Evolutionary conservation across 1,140 invertebrate species (phyloP), one percentile per base, ranked within the genome.

Genomic region (Ips typographus): DNA sequence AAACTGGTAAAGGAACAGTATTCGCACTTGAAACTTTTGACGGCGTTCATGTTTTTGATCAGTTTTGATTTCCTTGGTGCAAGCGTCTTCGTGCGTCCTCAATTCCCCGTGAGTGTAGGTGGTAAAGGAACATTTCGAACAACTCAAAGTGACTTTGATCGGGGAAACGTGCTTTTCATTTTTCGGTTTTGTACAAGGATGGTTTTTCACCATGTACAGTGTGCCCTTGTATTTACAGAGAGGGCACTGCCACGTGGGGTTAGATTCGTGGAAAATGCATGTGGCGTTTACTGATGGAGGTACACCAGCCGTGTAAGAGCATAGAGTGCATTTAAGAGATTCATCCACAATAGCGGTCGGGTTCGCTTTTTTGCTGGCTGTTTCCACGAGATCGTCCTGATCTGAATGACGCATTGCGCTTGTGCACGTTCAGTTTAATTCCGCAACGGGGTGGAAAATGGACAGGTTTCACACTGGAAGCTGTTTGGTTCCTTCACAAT

Each of bases 1-100:
- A 51, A 64, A 55, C 62, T 64, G 1, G 62, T 64, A 55, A 64
- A 64, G 7, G 62, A 64, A 22, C 62, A 64, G 41, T 55, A 64
- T 8, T 55, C 40, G n/a, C 62, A 64, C 52, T 64, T 64, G 40
- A 42, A 64, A 36, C 4, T 55, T 36, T 64, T 64, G 7, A 55
- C 7, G 4, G 58, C 2, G 3, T 47, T 47, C 40, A 40, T 22
- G 51, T 42, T 55, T 37, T 52, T 42, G 36, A 44, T n/a, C 36
- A 39, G 4, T 42, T n/a, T 55, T 22, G 6, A n/a, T 42, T 36
- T 42, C 40, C 7, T 7, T 3, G 44, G 43, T 43, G 22, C 6
- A 39, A 8, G 53, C 55, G 37, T 64, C 51, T 8, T 37, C 37
- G 22, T 64, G 62, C 3, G 41, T n/a, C 40, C 37, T 40, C 4